These are phyloP conservation scores for Heterohyrax brucei DNA, from an alignment of 2,797 vertebrate species.

Conservation along the genomic window DNA sequence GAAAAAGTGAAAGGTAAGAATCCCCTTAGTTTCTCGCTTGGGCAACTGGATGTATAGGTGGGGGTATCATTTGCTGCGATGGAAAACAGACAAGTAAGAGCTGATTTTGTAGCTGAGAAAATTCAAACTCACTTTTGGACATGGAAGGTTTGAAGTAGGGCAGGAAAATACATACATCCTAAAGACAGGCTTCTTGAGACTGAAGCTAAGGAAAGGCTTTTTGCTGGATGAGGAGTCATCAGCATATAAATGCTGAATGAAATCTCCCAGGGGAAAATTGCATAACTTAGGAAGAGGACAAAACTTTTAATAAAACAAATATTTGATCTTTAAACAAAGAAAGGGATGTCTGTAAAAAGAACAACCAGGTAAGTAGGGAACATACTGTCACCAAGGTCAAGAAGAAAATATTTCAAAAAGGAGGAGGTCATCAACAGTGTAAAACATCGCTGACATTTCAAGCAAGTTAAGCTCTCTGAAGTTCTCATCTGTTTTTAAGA, in stretches of 20 bases:
- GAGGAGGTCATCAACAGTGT: neutral
- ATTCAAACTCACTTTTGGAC: constrained; percentile 58
- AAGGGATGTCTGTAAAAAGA: constrained; percentile 23
- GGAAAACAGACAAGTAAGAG: neutral
- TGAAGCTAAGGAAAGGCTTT: constrained; percentile 63
- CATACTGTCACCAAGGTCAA: constrained; percentile 31
- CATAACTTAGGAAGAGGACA: constrained; percentile 45
- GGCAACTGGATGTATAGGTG: neutral
- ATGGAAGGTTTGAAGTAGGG: constrained; percentile 8
- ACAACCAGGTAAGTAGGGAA: neutral
- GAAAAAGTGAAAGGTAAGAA: neutral
- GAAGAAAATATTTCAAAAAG: constrained; percentile 23
- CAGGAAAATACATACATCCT: constrained; percentile 34
- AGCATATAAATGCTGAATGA: constrained; percentile 43
- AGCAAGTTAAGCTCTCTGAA: constrained; percentile 36
- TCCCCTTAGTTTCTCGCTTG: neutral
- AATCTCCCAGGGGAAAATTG: constrained; percentile 23
- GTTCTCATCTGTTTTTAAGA: constrained; percentile 23
- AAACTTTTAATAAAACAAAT: constrained; percentile 53
- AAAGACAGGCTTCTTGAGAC: neutral
- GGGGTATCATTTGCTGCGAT: neutral
- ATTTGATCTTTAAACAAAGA: constrained; percentile 62
- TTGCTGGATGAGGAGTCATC: constrained; percentile 47
- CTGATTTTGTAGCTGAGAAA: constrained; percentile 37
- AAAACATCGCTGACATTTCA: constrained; percentile 54